Base-by-base conservation (phyloP, 2,113 vertebrate genomes). In the Hyla sarda region DNA sequence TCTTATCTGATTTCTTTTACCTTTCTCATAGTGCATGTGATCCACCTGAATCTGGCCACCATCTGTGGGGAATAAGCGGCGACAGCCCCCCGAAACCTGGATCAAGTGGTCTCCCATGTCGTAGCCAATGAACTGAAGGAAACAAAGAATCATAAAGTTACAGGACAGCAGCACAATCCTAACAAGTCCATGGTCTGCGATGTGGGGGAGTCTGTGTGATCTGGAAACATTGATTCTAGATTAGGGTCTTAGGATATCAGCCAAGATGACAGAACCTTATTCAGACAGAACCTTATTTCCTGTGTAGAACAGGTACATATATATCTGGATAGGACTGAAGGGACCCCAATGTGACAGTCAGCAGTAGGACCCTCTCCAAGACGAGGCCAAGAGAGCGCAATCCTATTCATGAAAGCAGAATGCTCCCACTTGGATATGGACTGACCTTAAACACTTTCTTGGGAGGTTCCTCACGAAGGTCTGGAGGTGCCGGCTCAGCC, bases 41-140 rank as follows among this genome's bases (percentile, higher is more conserved):
- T 99, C 97, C 89, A 97, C 96, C 86, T 93, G 94, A 89, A 99
- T 95, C 78, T 92, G 92, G 52, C 98, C 98, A 89, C 97, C 98
- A 52, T 98, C 96, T 0, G 94, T 94, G 71, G 97, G 97, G 91
- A 95, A 98, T 58, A 99, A 91, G 81, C 93, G 91, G 1, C 91
- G 93, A 67, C 87, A 90, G 47, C 87, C 83, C 72, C 97, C 97
- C 1, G 93, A 95, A 71, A 97, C 91, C 1, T 94, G 95, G 88
- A 97, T 92, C 80, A 98, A 65, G 87, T 86, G 69, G 2, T 97
- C 94, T 56, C 95, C 95, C 92, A 95, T 96, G 82, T 90, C 91
- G 89, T 98, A 99, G 69, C 97, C 98, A 52, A 58, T 89, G 89
- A 98, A 97, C 95, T 96, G 81, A 41, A 8, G 41, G 41, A 41